Evolutionary conservation across 2,113 vertebrate species (phyloP).

Genomic region (Microcebus ravelobensis): DNA sequence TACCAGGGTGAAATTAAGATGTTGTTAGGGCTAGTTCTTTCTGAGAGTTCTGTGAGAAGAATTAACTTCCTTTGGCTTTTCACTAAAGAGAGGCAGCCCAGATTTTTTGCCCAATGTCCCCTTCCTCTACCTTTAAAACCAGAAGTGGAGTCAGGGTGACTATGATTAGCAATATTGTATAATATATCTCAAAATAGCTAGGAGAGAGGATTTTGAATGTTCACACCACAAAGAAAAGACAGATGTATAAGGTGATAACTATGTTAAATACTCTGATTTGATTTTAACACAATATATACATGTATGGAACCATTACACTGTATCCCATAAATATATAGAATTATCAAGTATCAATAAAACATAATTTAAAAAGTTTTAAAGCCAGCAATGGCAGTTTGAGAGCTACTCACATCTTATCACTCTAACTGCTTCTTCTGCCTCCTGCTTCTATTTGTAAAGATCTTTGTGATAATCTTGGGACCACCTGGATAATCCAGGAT

Average conservation of each 20-base stretch:
- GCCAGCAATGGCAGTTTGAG: neutral
- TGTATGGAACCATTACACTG: neutral
- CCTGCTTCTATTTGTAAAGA: neutral
- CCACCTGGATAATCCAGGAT: neutral
- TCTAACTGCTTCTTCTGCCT: neutral
- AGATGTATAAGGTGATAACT: neutral
- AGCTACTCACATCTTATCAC: neutral
- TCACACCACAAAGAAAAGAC: neutral
- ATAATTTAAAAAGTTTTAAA: neutral
- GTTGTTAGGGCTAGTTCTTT: too few species aligned
- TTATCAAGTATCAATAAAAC: neutral
- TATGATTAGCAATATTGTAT: neutral
- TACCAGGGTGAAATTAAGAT: neutral
- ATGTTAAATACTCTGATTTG: neutral
- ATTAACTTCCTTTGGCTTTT: neutral
- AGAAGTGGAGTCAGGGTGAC: neutral
- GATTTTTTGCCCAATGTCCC: neutral
- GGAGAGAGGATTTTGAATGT: neutral
- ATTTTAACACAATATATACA: neutral
- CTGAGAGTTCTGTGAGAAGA: neutral
- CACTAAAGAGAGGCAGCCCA: accelerated
- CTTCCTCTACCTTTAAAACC: neutral
- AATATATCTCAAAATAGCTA: neutral
- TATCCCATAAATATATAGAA: neutral
- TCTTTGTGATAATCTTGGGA: neutral